Conservation (phyloP, 2,888 invertebrate species). For the Conomelus anceps region DNA sequence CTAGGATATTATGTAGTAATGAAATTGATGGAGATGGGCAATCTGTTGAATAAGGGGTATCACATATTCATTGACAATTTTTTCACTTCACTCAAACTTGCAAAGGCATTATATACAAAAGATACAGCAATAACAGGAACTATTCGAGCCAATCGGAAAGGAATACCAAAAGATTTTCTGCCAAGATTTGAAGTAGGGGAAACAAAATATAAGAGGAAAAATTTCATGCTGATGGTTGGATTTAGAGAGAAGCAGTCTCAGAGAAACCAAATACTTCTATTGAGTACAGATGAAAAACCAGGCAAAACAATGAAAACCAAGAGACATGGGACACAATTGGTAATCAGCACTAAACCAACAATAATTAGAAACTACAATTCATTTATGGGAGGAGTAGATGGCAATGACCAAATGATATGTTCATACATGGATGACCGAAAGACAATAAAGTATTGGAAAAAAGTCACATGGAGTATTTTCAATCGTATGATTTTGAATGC, state of each 20-base stretch:
- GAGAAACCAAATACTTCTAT: constrained; percentile 7
- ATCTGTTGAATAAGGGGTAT: constrained; percentile 5
- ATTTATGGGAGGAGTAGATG: constrained; percentile 18
- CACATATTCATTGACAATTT: constrained; percentile 9
- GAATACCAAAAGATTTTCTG: constrained; percentile 3
- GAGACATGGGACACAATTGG: not conserved
- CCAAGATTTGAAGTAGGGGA: constrained; percentile 9
- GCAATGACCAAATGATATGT: constrained; percentile 13
- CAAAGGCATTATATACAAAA: not conserved
- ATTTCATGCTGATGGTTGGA: not conserved
- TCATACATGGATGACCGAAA: constrained; percentile 10
- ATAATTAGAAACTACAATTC: constrained; percentile 6
- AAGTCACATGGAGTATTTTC: not conserved
- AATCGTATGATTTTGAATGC: constrained; percentile 7
- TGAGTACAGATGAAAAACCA: constrained; percentile 6
- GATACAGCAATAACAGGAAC: constrained; percentile 10
- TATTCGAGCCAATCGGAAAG: not conserved
- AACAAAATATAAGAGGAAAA: not conserved
- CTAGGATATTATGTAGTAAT: not conserved
- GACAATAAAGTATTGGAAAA: constrained; percentile 13
- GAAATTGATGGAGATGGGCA: not conserved
- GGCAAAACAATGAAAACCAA: not conserved
- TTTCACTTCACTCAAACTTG: constrained; percentile 8
- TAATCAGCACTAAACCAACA: not conserved
- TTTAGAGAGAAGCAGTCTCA: not conserved